A percentile compares a stretch with the other conserved stretches of the same genome.
phyloP scores from a whole-genome alignment of 53 echinoderm and acorn worm species.

The Paelopatides confundens region DNA sequence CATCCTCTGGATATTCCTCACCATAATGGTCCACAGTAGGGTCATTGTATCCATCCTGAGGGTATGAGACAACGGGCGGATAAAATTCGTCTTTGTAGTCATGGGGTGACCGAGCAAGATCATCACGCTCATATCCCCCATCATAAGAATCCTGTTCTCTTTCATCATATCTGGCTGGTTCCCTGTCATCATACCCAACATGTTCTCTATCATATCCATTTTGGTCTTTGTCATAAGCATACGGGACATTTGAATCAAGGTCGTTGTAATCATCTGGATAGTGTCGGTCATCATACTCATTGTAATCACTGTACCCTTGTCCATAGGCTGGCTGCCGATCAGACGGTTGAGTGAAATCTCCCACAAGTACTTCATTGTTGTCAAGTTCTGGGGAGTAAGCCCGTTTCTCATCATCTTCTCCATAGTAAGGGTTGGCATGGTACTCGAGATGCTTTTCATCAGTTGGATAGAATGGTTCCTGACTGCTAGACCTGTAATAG shows the following conservation, averaged over 20 bases:
- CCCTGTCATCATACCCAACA: neutral
- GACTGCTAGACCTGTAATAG: neutral
- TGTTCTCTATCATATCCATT: neutral
- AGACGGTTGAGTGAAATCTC: conserved; percentile 23
- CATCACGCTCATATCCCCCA: neutral
- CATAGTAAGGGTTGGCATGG: conserved; percentile 2
- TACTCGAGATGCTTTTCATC: neutral
- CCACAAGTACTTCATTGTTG: neutral
- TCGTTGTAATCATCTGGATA: neutral
- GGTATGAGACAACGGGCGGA: neutral
- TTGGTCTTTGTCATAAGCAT: neutral
- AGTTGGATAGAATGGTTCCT: neutral
- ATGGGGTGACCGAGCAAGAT: neutral
- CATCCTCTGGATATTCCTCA: conserved; percentile 4
- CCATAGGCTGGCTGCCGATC: conserved; percentile 33
- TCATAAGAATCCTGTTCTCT: neutral
- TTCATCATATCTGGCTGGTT: neutral
- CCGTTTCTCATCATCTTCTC: conserved; percentile 16
- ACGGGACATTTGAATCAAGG: neutral
- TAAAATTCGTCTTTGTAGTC: conserved; percentile 8
- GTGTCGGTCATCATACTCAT: neutral
- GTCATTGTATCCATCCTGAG: conserved; percentile 6
- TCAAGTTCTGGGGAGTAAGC: neutral
- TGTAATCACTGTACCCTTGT: conserved; percentile 5
- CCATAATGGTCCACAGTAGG: neutral